These are phyloP conservation scores for Gasteruption jaculator DNA, from an alignment of 2,888 invertebrate species.

Conservation along the genomic window DNA sequence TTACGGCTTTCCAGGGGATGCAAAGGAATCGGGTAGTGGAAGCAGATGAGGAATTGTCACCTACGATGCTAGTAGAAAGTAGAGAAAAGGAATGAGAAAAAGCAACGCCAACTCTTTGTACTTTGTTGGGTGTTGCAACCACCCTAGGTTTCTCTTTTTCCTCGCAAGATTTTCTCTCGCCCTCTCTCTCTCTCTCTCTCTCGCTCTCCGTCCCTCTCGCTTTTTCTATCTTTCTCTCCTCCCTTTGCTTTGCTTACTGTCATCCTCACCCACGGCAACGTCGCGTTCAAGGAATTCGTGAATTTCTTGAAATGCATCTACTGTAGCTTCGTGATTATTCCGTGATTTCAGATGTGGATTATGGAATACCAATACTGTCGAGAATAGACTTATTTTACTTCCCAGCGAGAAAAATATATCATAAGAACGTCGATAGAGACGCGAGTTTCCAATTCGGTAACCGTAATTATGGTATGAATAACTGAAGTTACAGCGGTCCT, in stretches of 20 bases:
- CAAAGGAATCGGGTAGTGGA: constrained; percentile 40
- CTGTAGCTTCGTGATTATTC: no score
- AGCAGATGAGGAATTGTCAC: constrained; percentile 47
- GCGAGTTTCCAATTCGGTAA: no score
- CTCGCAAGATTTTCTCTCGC: neutral
- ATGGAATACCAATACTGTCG: no score
- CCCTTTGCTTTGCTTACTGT: neutral
- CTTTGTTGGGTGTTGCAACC: constrained; percentile 34
- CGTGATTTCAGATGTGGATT: no score
- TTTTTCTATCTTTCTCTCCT: constrained; percentile 8
- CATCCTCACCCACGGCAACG: constrained; percentile 4
- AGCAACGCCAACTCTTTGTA: constrained; percentile 37
- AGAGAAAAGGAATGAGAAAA: constrained; percentile 11
- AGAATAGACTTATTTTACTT: no score
- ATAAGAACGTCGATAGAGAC: no score
- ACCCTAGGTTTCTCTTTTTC: constrained; percentile 14
- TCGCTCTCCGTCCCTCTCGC: constrained; percentile 12
- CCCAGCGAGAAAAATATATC: no score
- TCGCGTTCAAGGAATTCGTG: no score
- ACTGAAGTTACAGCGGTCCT: no score
- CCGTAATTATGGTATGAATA: no score
- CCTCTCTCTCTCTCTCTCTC: constrained; percentile 8
- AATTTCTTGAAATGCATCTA: no score
- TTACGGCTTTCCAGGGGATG: no score
- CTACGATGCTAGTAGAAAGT: constrained; percentile 27